Base-by-base conservation (phyloP, 2,888 invertebrate genomes). In the Rutpela maculata region DNA sequence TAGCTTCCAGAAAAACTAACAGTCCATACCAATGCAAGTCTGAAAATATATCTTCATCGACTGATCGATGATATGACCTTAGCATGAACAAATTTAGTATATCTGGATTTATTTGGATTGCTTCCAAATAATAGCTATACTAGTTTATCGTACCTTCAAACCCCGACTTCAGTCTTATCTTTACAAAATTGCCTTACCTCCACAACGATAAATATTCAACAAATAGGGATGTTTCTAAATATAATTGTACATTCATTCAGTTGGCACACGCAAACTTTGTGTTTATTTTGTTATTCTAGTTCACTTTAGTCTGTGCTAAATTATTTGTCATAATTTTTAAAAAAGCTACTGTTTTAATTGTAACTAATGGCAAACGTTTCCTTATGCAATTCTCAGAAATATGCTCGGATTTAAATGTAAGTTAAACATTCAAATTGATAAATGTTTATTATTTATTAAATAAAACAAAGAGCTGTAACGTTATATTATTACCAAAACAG, bases 41-140 rank as follows among this genome's bases (percentile, higher is more conserved):
- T 78, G 63, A 50, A 71, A 60, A 38, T 75, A 43, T 66, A 35
- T 60, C 67, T 57, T 35, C 74, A 74, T 67, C 68, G 68, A 74
- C 59, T 68, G 68, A 31, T 74, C 60, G 38, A 59, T 50, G 22
- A 59, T 26, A 55, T 26, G 55, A 76, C 38, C 43, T 66, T 50
- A 15, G 18, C 55, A 50, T 56, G 60, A 19, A 72, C 60, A 50
- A 76, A 72, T 68, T 75, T 68, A 62, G 69, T 63, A 50, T 55
- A 50, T 55, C n/a, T 69, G 43, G 69, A 65, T 55, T 76, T 60
- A 60, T 63, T 69, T 72, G 76, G 76, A 72, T 67, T 22, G 66
- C 55, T 65, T 76, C 72, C 76, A 71, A 75, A 62, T 38, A 63
- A 50, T 22, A 15, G 55, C 55, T 43, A 19, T 55, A 15, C 55